A percentile compares a stretch with the other conserved stretches of the same genome.
phyloP scores from a whole-genome alignment of 2,797 vertebrate genomes.

The Sebastes aleutianus region DNA sequence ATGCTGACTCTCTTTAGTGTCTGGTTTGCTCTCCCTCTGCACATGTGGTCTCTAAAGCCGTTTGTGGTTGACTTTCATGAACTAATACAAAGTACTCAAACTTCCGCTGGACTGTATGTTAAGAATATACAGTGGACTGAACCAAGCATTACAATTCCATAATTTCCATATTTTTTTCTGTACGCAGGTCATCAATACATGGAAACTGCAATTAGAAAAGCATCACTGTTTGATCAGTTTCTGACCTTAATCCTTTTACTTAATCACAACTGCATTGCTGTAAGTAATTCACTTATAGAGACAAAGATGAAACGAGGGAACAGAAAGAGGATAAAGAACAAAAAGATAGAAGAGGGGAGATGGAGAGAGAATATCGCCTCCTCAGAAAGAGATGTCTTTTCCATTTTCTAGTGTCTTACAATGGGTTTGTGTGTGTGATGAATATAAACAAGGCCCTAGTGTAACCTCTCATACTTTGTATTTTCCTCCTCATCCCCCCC shows the following conservation, averaged over 20 bases:
- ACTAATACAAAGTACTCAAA: not conserved
- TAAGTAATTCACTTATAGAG: conserved; percentile 1
- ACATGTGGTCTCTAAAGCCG: not conserved
- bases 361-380: not conserved
- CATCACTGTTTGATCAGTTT: not conserved
- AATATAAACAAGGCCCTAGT: too few relatives aligned
- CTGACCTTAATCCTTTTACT: not conserved
- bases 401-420: not conserved
- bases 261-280: not conserved
- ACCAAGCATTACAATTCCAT: not conserved
- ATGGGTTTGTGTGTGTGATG: not conserved
- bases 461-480: too few relatives aligned
- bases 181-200: not conserved
- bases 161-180: not conserved
- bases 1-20: not conserved
- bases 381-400: not conserved
- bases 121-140: not conserved
- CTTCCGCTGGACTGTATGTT: not conserved
- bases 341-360: not conserved
- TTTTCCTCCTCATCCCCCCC: too few relatives aligned
- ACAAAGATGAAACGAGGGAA: not conserved
- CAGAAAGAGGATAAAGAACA: not conserved
- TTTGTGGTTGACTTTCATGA: not conserved
- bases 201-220: not conserved
- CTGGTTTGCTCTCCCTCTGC: not conserved